Evolutionary conservation across 2,113 vertebrate genomes (phyloP), one percentile per base, ranked within the genome.

Genomic region (Arizona elegans): DNA sequence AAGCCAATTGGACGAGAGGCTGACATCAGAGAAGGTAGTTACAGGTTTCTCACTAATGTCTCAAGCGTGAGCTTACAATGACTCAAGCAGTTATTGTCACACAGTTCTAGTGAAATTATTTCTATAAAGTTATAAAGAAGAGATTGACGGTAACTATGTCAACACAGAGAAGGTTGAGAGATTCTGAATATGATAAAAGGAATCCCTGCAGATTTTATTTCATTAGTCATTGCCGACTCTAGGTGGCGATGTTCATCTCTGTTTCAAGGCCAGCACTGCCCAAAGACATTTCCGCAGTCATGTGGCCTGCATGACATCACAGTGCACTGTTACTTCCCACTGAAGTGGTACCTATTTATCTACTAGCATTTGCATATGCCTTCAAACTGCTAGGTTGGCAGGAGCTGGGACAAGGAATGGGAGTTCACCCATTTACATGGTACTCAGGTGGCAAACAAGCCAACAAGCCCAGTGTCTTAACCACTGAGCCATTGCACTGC

Each of bases 371-470:
- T 65, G 62, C 62, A 29, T 52, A 52, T 29, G 26, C 26, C 26
- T 65, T n/a, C 11, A 43, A 43, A 13, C 29, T 65, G 62, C 62
- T 65, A 59, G 62, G 62, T 65, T n/a, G 26, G 62, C 26, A 65
- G 11, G 10, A 12, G 10, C 10, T 65, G 59, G 26, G 59, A 26
- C 26, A 65, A 65, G 26, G 26, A n/a, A 65, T 29, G 11, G 26
- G 62, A 65, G 26, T 11, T 65, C 26, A 65, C 62, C 4, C 62
- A 12, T 12, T 65, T 65, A 9, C 26, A 65, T 65, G 26, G 10
- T 1, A 0, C 11, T 65, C 11, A 0, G 26, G 4, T n/a, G n/a
- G n/a, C n/a, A n/a, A n/a, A n/a, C n/a, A n/a, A 21, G 56, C 56
- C 56, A 2, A 58, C 56, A 58, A 58, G 56, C 19, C 56, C 8